Evolutionary conservation across 2,888 invertebrate genomes (phyloP).

Genomic region (Ceriagrion tenellum): DNA sequence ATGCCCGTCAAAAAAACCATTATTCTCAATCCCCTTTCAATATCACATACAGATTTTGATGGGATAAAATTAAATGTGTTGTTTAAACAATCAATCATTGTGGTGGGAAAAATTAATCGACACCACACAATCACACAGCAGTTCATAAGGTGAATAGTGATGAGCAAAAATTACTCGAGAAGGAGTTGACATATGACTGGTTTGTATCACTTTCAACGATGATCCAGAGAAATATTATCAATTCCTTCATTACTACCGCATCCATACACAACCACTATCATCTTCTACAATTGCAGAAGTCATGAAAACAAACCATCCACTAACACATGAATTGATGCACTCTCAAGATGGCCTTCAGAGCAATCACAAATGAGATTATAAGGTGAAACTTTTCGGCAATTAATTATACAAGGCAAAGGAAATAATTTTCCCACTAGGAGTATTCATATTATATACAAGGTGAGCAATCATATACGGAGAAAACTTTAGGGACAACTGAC

Average conservation of each 20-base stretch:
- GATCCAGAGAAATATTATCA: constrained; percentile 7
- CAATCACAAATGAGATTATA: not conserved
- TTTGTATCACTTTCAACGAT: not conserved
- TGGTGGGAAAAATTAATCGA: constrained; percentile 43
- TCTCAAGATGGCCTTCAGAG: not conserved
- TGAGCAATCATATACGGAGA: constrained; percentile 55
- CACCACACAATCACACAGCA: constrained; percentile 58
- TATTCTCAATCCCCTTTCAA: constrained; percentile 45
- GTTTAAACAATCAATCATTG: constrained; percentile 45
- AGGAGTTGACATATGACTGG: constrained; percentile 41
- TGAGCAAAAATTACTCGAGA: constrained; percentile 54
- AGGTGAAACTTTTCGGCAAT: constrained; percentile 37
- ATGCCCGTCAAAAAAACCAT: constrained; percentile 52
- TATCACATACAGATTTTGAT: constrained; percentile 60
- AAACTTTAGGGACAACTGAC: not conserved
- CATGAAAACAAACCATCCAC: constrained; percentile 46
- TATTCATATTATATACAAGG: constrained; percentile 50
- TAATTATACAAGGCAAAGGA: constrained; percentile 35
- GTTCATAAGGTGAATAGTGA: constrained; percentile 49
- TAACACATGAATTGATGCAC: constrained; percentile 36
- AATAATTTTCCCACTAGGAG: not conserved
- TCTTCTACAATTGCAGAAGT: constrained; percentile 27
- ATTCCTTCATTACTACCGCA: not conserved
- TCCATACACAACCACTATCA: not conserved
- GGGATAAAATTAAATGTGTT: constrained; percentile 32